Conservation (phyloP, 2,888 invertebrate species). For the Cheilosia grossa region DNA sequence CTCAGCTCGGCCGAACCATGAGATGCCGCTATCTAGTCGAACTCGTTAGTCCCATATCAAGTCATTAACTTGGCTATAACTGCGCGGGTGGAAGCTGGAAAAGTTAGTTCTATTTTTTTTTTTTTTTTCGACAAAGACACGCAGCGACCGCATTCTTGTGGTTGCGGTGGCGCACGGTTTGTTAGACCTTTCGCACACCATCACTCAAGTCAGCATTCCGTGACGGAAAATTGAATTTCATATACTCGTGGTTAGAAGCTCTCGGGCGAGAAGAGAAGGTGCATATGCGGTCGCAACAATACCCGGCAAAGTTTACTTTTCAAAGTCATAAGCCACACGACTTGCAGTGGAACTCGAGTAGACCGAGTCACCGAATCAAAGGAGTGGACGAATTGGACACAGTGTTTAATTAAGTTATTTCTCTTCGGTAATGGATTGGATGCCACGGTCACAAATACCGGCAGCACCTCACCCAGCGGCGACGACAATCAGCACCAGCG, state of each 20-base stretch:
- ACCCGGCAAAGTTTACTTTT: conserved; percentile 46
- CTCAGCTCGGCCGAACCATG: conserved; percentile 5
- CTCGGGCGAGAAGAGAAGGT: background rate
- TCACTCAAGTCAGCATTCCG: conserved; percentile 61
- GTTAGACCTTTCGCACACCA: conserved; percentile 51
- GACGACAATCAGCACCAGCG: conserved; percentile 23
- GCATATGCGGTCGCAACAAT: background rate
- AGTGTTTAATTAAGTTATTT: conserved; percentile 71
- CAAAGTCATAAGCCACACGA: conserved; percentile 65
- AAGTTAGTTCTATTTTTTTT: conserved; percentile 8
- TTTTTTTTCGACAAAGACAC: conserved; percentile 28
- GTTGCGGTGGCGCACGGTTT: conserved; percentile 42
- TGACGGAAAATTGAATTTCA: conserved; percentile 68
- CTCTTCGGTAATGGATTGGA: conserved; percentile 68
- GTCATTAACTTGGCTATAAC: conserved; percentile 58
- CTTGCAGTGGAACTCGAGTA: conserved; percentile 16
- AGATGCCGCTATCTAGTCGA: conserved; percentile 1
- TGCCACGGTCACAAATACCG: conserved; percentile 34
- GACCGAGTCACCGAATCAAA: conserved; percentile 40
- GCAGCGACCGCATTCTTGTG: conserved; percentile 56
- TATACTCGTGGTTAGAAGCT: background rate
- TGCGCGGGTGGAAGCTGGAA: conserved; percentile 11
- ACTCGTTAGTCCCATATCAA: conserved; percentile 71
- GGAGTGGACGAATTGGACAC: conserved; percentile 62
- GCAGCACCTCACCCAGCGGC: conserved; percentile 2